phyloP scores from a whole-genome alignment of 2,113 vertebrate species.

The Motacilla alba region DNA sequence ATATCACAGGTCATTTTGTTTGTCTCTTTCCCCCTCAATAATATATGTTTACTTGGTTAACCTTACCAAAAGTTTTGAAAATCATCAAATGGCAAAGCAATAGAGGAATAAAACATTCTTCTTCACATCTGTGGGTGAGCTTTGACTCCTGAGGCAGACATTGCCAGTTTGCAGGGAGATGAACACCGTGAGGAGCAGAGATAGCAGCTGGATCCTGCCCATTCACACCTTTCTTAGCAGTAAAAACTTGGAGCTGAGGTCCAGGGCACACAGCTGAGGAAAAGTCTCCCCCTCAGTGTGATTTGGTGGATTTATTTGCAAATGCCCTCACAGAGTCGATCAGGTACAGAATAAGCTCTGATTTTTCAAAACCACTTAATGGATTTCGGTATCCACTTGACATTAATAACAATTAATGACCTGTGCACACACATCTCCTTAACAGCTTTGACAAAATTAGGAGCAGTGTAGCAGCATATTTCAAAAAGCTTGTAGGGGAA shows the following conservation, averaged over 20 bases:
- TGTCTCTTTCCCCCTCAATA: not conserved
- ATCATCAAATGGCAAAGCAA: not conserved
- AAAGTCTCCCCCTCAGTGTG: not conserved
- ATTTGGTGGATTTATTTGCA: not conserved
- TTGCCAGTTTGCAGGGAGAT: not conserved
- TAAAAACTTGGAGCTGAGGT: not conserved
- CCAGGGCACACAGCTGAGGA: not conserved
- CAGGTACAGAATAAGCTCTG: not conserved
- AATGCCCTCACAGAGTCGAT: not conserved
- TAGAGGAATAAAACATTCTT: not conserved
- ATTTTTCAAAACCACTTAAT: not conserved
- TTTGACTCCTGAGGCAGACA: not conserved
- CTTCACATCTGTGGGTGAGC: not conserved
- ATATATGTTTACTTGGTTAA: not conserved
- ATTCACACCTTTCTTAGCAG: not conserved
- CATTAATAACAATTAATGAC: not conserved
- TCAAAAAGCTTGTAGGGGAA: not conserved
- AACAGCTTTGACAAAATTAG: not conserved
- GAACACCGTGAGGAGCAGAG: not conserved
- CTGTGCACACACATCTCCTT: not conserved
- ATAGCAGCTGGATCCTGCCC: not conserved
- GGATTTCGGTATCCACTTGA: not conserved
- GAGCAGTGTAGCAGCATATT: not conserved
- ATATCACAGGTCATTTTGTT: not conserved
- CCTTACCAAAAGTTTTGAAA: not conserved